Base-by-base conservation (phyloP, 1,140 invertebrate genomes). In the Myzus persicae region DNA sequence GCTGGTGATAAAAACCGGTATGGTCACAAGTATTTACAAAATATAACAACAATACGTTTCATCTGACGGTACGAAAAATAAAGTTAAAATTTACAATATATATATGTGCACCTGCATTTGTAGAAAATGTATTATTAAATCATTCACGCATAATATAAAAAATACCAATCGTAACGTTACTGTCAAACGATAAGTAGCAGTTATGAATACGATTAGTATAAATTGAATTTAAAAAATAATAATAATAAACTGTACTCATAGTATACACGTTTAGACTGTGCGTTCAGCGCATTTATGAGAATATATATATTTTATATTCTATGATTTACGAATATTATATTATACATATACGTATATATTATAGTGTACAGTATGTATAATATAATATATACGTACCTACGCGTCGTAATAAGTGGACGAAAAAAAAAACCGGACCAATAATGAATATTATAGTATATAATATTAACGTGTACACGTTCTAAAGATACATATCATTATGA, bases 171-270 rank as follows among this genome's bases (percentile, higher is more conserved):
- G 59, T 67, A 67, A n/a, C 59, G 31, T n/a, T 67, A 67, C 59
- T 67, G 59, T 67, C 59, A 67, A 67, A n/a, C 31, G 59, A n/a
- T 67, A 67, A 67, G 59, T 67, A 67, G 59, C 59, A 67, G 59
- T 67, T 67, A 67, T 67, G 59, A 67, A 67, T 67, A 67, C 31
- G 59, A 67, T 67, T 67, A 67, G 59, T 67, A 67, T 67, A 67
- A 67, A 67, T 67, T 67, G 59, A 67, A 67, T 67, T 67, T 14
- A 67, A 67, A 59, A 59, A 59, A 8, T 54, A 54, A 67, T 67
- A n/a, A 67, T 67, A 67, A 67, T 67, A 67, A 67, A 14, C 26
- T n/a, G 59, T n/a, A 67, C 59, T 11, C 3, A 67, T n/a, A 31
- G 9, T 31, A n/a, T n/a, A 31, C 26, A 59, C 51, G 59, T 14